Conservation (phyloP, 2,113 vertebrate species). For the Genyomyrus donnyi region DNA sequence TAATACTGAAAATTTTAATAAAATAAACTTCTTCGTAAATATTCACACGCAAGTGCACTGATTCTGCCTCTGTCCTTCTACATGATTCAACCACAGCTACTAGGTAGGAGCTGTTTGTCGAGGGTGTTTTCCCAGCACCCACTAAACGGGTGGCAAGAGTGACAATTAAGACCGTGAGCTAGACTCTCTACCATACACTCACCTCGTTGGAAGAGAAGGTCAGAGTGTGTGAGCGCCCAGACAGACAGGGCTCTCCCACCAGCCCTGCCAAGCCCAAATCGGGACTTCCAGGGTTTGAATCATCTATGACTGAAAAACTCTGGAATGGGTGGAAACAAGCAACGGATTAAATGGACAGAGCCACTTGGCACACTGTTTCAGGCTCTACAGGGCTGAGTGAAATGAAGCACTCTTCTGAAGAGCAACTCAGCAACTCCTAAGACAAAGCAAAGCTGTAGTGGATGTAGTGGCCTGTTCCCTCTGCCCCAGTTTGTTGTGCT, state of each 20-base stretch:
- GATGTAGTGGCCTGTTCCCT: not conserved
- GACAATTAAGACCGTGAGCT: not conserved
- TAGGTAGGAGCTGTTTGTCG: not conserved
- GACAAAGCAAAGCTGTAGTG: not conserved
- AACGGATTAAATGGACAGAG: constrained; percentile 22
- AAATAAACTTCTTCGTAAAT: not conserved
- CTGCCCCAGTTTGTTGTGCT: not conserved
- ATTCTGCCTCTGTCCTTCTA: not conserved
- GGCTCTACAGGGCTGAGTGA: not conserved
- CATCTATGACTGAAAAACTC: constrained; percentile 70
- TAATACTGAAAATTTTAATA: not conserved
- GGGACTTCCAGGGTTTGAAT: constrained; percentile 69
- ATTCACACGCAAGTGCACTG: not conserved
- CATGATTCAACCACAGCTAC: not conserved
- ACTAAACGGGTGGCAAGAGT: not conserved
- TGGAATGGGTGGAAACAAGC: constrained; percentile 64
- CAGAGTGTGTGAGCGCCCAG: constrained; percentile 74
- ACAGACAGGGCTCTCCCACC: constrained; percentile 71
- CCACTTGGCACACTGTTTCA: not conserved
- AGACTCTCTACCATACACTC: constrained; percentile 46
- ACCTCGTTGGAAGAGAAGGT: constrained; percentile 86
- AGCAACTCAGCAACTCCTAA: not conserved
- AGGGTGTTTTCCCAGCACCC: not conserved
- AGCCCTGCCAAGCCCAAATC: constrained; percentile 72
- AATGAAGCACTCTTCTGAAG: not conserved